phyloP scores from a whole-genome alignment of 2,888 invertebrate species.

The Chouioia cunea region DNA sequence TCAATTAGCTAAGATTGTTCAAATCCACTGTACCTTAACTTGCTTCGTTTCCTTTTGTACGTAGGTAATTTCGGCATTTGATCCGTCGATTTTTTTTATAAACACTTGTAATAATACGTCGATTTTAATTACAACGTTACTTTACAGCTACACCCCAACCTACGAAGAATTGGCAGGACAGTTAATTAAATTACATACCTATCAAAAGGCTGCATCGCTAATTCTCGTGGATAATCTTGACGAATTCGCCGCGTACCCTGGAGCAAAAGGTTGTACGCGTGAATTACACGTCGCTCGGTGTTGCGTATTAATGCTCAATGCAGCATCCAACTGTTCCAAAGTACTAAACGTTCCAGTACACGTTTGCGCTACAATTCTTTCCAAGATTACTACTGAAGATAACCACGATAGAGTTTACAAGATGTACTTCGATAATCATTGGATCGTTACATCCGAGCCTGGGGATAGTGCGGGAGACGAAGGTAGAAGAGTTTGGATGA shows the following conservation, averaged over 20 bases:
- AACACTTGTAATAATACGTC: no score
- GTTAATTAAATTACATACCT: slow-evolving; percentile 58
- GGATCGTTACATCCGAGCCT: slow-evolving; percentile 31
- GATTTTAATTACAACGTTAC: no score
- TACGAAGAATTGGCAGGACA: slow-evolving; percentile 57
- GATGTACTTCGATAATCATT: slow-evolving; percentile 51
- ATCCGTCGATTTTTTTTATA: no score
- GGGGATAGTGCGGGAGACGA: not conserved
- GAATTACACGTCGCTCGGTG: slow-evolving; percentile 54
- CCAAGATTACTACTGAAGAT: slow-evolving; percentile 43
- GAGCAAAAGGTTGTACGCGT: slow-evolving; percentile 35
- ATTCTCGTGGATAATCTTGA: slow-evolving; percentile 62
- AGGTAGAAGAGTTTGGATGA: not conserved
- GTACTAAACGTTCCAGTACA: not conserved
- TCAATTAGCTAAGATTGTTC: not conserved
- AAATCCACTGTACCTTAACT: not conserved
- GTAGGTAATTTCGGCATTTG: no score
- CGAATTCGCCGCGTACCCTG: slow-evolving; percentile 52
- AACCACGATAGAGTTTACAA: slow-evolving; percentile 27
- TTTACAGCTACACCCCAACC: slow-evolving; percentile 58
- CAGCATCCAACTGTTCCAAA: slow-evolving; percentile 26
- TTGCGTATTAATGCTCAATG: slow-evolving; percentile 57
- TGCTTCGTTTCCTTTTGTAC: no score
- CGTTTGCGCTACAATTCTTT: slow-evolving; percentile 35
- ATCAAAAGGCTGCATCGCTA: slow-evolving; percentile 56